Evolutionary conservation across 2,797 vertebrate genomes (phyloP).

Genomic region (Spondyliosoma cantharus): DNA sequence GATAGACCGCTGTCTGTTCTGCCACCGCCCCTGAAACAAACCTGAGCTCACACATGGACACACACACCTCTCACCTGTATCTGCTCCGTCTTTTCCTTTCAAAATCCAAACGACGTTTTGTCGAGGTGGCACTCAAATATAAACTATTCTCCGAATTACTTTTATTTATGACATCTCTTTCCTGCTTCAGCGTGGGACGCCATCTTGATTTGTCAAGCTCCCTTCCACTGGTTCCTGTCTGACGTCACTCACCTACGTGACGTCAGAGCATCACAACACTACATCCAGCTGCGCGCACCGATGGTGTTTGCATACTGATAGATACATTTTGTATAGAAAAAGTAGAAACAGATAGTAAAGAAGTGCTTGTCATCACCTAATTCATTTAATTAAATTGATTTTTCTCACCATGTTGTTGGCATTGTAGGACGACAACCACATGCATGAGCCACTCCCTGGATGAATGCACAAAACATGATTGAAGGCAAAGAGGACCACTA

Average conservation of each 20-base stretch:
- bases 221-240: constrained; percentile 80
- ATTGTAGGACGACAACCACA: not conserved
- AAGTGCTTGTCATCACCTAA: not conserved
- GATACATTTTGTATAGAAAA: not conserved
- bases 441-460: not conserved
- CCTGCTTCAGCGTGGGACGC: constrained; percentile 85
- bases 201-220: constrained; percentile 85
- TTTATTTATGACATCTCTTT: constrained; percentile 84
- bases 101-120: constrained; percentile 65
- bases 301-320: not conserved
- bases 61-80: constrained; percentile 71
- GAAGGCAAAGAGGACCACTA: not conserved
- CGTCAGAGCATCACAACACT: constrained; percentile 24
- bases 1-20: constrained; percentile 59
- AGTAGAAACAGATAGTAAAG: not conserved
- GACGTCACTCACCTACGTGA: constrained; percentile 70
- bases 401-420: not conserved
- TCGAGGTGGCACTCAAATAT: constrained; percentile 23
- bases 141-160: constrained; percentile 50
- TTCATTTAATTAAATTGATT: not conserved
- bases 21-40: constrained; percentile 82
- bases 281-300: constrained; percentile 11
- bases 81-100: constrained; percentile 69
- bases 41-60: not conserved
- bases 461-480: not conserved